Evolutionary conservation across 2,888 invertebrate genomes (phyloP).

Genomic region (Nomada ruficornis): DNA sequence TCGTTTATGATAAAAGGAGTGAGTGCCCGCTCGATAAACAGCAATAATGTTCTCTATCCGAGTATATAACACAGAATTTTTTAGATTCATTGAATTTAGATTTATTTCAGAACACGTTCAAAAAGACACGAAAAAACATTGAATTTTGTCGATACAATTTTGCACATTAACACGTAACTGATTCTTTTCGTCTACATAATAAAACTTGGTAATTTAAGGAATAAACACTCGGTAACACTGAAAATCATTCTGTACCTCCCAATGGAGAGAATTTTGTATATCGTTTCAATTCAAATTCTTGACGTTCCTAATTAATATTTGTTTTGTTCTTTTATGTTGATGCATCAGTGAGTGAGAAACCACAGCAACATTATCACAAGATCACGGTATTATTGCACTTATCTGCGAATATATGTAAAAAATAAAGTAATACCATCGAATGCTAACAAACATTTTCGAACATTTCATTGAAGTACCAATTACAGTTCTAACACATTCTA

Average conservation of each 20-base stretch:
- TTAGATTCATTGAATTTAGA: conserved; percentile 40
- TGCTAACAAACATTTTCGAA: conserved; percentile 38
- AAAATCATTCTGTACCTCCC: conserved; percentile 7
- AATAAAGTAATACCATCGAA: conserved; percentile 44
- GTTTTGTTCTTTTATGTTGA: conserved; percentile 10
- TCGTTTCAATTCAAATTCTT: conserved; percentile 21
- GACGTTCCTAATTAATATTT: conserved; percentile 31
- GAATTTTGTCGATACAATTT: conserved; percentile 39
- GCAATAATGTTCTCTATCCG: conserved; percentile 48
- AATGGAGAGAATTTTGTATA: conserved; percentile 9
- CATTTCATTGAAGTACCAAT: conserved; percentile 51
- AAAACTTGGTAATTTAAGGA: conserved; percentile 12
- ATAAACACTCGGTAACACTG: conserved; percentile 24
- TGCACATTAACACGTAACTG: conserved; percentile 8
- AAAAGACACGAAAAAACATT: conserved; percentile 42
- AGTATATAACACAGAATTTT: conserved; percentile 35
- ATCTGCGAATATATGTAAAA: conserved; percentile 49
- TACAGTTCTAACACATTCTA: conserved; percentile 26
- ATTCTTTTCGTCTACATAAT: conserved; percentile 4
- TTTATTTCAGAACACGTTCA: conserved; percentile 48
- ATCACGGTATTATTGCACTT: conserved; percentile 55
- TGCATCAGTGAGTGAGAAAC: conserved; percentile 46
- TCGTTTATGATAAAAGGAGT: conserved; percentile 55
- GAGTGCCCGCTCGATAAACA: conserved; percentile 65
- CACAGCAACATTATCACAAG: conserved; percentile 59